Evolutionary conservation across 2,888 invertebrate genomes (phyloP), one percentile per base, ranked within the genome.

Genomic region (Desoria tigrina): DNA sequence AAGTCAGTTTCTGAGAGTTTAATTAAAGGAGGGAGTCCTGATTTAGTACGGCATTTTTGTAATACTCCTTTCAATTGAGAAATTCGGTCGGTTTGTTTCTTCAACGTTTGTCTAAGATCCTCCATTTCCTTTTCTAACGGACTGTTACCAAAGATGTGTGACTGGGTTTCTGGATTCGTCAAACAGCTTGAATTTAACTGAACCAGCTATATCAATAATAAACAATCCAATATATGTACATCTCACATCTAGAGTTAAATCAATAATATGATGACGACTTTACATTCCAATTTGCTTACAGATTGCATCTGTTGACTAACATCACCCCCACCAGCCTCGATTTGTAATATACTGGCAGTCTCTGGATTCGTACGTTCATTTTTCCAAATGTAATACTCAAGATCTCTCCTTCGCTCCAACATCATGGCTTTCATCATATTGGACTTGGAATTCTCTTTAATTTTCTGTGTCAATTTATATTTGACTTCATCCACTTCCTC

Each of bases 361-460:
- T 61, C 21, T 28, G 21, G 2, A 2, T 55, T 32, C 32, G 32
- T 32, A 32, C 32, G 45, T n/a, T 56, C 61, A 50, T 63, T 63
- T 57, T 68, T 65, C 37, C 53, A 63, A 23, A 75, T 42, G 53
- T 71, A 73, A 42, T 69, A 68, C 16, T 74, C 73, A 1, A 76
- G 59, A 42, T 76, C 74, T 39, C 74, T 37, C 55, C 67, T 55
- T n/a, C 74, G 26, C 53, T 74, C 74, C 23, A 74, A 55, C 16
- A 74, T 63, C 61, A 71, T 70, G 1, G 76, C 73, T 27, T 74
- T 60, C 9, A 74, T 51, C n/a, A 65, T 65, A 60, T 74, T 76
- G 27, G 61, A 64, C 23, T 74, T 73, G 3, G 74, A 72, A 60
- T 76, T 76, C 18, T 73, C 72, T 45, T 70, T 65, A 1, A 73